Evolutionary conservation across 2,113 vertebrate species (phyloP).

Genomic region (Misgurnus mizolepis): DNA sequence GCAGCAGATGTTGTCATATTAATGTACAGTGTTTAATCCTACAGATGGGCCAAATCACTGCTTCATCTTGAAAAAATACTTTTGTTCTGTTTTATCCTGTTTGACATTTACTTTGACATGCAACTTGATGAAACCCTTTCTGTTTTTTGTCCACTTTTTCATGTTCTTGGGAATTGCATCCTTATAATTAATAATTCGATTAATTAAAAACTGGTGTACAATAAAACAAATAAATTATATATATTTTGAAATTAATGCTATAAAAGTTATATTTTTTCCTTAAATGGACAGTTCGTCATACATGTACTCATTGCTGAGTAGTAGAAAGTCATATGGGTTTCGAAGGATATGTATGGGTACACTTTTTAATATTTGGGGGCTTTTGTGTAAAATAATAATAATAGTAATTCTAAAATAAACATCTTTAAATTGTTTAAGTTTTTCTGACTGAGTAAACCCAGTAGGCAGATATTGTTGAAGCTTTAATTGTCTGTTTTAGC

Average conservation of each 20-base stretch:
- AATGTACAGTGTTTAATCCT: not conserved
- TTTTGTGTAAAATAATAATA: too few species aligned
- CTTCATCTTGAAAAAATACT: constrained; percentile 17
- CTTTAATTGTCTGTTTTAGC: too few species aligned
- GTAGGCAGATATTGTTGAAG: too few species aligned
- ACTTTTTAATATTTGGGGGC: too few species aligned
- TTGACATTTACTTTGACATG: not conserved
- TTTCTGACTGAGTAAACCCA: too few species aligned
- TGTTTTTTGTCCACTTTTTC: not conserved
- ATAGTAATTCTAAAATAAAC: too few species aligned
- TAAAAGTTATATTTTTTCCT: not conserved
- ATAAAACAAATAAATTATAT: not conserved
- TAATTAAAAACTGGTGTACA: not conserved
- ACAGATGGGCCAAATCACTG: not conserved
- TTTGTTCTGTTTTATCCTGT: constrained; percentile 8
- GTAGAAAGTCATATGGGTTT: too few species aligned
- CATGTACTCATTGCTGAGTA: too few species aligned
- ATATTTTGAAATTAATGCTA: not conserved
- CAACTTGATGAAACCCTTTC: not conserved
- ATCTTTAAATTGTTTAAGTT: too few species aligned
- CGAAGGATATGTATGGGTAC: too few species aligned
- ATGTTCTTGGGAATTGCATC: not conserved
- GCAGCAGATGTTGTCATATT: constrained; percentile 1
- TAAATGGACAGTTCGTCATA: too few species aligned
- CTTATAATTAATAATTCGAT: constrained; percentile 3